These are phyloP conservation scores for Hippocampus kuda DNA, from an alignment of 2,797 vertebrate genomes.

Conservation along the genomic window DNA sequence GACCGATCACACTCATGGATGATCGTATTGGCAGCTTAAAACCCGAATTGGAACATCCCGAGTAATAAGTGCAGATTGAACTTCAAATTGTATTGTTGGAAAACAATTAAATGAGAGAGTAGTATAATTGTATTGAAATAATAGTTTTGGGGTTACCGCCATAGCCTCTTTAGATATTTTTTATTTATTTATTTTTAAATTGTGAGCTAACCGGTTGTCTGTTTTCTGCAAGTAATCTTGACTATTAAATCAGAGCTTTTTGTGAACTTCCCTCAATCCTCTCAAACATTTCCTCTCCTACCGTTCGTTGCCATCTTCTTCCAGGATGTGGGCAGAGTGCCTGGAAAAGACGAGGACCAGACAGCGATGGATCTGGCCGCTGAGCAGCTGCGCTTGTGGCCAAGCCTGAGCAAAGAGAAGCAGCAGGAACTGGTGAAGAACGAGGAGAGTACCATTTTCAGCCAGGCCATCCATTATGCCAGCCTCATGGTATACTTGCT, in stretches of 20 bases:
- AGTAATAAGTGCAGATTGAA: no score
- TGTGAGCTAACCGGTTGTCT: not conserved
- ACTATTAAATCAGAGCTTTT: not conserved
- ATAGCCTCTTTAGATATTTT: no score
- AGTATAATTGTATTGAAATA: not conserved
- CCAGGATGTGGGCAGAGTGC: constrained; percentile 58
- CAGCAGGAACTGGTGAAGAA: constrained; percentile 90
- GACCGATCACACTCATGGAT: no score
- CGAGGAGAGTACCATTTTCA: constrained; percentile 96
- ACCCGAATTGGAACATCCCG: no score
- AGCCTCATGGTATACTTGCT: constrained; percentile 97
- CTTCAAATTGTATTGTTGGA: no score
- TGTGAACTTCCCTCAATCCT: not conserved
- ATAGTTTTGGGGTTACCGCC: no score
- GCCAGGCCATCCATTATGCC: constrained; percentile 97
- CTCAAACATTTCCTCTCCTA: constrained; percentile 7
- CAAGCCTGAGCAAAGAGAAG: constrained; percentile 77
- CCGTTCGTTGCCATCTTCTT: not conserved
- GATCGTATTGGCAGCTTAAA: no score
- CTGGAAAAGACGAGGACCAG: constrained; percentile 59
- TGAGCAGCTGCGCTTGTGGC: constrained; percentile 85
- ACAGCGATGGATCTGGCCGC: constrained; percentile 97
- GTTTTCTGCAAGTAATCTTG: not conserved
- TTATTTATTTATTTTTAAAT: no score
- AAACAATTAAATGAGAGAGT: no score